Conservation (phyloP, 2,888 invertebrate genomes). For the Platynereis dumerilii region DNA sequence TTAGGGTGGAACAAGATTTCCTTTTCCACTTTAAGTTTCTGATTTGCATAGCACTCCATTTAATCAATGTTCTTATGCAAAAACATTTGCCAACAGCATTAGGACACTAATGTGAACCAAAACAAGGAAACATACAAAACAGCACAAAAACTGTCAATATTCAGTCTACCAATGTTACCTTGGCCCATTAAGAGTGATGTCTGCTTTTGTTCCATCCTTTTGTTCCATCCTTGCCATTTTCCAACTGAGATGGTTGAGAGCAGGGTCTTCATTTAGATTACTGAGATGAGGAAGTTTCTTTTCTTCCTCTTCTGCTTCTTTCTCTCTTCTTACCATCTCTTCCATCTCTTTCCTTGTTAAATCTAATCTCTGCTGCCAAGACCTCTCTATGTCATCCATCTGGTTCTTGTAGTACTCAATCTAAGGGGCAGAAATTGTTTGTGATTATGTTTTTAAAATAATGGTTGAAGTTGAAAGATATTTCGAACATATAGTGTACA, state of each 20-base stretch:
- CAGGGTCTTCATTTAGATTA: slow-evolving; percentile 45
- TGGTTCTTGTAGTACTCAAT: slow-evolving; percentile 38
- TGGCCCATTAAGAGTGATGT: slow-evolving; percentile 38
- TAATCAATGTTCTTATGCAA: no score
- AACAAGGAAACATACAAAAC: no score
- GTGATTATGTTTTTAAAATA: no score
- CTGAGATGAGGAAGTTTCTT: slow-evolving; percentile 39
- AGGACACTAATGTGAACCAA: no score
- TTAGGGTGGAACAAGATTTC: no score
- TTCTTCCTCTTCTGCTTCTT: slow-evolving; percentile 31
- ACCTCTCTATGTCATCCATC: slow-evolving; percentile 37
- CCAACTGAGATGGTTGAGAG: slow-evolving; percentile 32
- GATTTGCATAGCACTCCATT: no score
- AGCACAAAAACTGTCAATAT: no score
- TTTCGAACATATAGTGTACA: no score
- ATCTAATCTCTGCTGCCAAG: slow-evolving; percentile 35
- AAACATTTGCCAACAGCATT: no score
- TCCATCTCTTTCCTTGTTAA: slow-evolving; percentile 33
- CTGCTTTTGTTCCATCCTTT: slow-evolving; percentile 34
- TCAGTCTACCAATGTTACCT: slow-evolving; percentile 26
- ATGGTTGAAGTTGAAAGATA: no score
- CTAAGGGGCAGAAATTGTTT: no score
- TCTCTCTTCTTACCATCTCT: slow-evolving; percentile 30
- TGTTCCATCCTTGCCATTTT: slow-evolving; percentile 34
- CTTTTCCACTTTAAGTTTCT: no score